phyloP scores from a whole-genome alignment of 35 echinoderm and acorn worm species.

The Lytechinus pictus region DNA sequence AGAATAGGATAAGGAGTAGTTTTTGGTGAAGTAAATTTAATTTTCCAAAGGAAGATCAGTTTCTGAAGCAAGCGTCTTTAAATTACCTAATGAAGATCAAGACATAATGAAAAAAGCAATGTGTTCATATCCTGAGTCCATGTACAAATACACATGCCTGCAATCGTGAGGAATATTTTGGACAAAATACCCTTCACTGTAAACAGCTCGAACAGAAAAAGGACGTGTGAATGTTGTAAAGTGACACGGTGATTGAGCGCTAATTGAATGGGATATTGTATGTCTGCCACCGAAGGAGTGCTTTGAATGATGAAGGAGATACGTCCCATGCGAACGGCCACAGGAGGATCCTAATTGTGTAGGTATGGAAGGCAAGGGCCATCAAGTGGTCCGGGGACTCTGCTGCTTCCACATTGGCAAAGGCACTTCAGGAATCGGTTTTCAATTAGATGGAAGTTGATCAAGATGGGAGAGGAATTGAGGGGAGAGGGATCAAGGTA shows the following conservation, averaged over 20 bases:
- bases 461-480: not conserved
- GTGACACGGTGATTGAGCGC: not conserved
- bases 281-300: not conserved
- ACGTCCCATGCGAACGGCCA: not conserved
- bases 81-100: no score
- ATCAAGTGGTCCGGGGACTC: not conserved
- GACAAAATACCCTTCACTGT: not conserved
- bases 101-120: no score
- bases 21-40: no score
- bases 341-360: not conserved
- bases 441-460: not conserved
- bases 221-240: not conserved
- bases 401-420: not conserved
- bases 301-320: not conserved
- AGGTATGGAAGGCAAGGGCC: not conserved
- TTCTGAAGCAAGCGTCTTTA: no score
- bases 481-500: not conserved
- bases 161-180: no score
- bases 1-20: no score
- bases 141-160: no score
- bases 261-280: constrained; percentile 20
- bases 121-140: no score
- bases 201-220: not conserved
- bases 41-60: no score
- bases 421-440: not conserved